Evolutionary conservation across 2,888 invertebrate genomes (phyloP).

Genomic region (Hypomecis punctinalis): DNA sequence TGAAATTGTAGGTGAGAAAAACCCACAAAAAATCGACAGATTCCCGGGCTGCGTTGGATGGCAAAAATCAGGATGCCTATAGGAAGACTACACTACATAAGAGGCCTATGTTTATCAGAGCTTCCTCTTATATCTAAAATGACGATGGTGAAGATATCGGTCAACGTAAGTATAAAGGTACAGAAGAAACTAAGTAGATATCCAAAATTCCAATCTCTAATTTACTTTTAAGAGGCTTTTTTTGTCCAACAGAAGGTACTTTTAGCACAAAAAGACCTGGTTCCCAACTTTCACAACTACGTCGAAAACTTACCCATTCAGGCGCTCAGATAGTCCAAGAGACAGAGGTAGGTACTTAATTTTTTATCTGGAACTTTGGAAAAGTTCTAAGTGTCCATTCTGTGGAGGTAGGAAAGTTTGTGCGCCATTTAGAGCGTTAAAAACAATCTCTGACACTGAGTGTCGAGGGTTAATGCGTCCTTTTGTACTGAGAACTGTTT

Average conservation of each 20-base stretch:
- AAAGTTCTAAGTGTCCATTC: constrained; percentile 48
- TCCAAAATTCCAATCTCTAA: too few species aligned
- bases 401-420: constrained; percentile 56
- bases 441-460: constrained; percentile 66
- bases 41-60: too few species aligned
- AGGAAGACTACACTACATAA: too few species aligned
- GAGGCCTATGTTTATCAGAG: too few species aligned
- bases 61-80: too few species aligned
- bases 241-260: not conserved
- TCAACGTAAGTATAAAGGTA: too few species aligned
- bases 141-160: too few species aligned
- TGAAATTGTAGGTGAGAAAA: too few species aligned
- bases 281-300: constrained; percentile 24
- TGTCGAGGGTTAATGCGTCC: constrained; percentile 62
- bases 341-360: constrained; percentile 39
- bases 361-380: constrained; percentile 41
- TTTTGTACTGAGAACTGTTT: constrained; percentile 51
- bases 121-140: too few species aligned
- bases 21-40: too few species aligned
- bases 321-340: constrained; percentile 42
- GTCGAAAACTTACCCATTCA: constrained; percentile 21
- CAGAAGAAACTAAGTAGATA: too few species aligned
- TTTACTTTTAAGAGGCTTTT: too few species aligned
- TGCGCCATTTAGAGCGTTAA: constrained; percentile 67
- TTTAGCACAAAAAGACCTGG: constrained; percentile 8